Percentiles rank a stretch among this genome's conserved stretches.
These are phyloP conservation scores for Uloborus plumipes DNA, from an alignment of 2,888 invertebrate genomes.

Conservation along the genomic window DNA sequence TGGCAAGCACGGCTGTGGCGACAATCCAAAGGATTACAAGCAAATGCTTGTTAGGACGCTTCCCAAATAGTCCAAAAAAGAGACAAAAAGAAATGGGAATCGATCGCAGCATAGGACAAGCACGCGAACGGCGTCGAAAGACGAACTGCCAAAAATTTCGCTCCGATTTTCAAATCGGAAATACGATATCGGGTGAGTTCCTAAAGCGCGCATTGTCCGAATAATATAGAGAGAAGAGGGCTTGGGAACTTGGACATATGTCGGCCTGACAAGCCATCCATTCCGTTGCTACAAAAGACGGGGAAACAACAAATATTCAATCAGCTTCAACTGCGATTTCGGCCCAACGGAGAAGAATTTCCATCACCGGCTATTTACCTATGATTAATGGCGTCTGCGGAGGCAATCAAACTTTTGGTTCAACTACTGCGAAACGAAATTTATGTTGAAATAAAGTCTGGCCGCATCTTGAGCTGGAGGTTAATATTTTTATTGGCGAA, in stretches of 20 bases:
- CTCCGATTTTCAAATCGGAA: slow-evolving; percentile 43
- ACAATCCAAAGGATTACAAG: too few relatives aligned
- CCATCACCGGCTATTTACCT: slow-evolving; percentile 40
- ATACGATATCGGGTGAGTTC: slow-evolving; percentile 35
- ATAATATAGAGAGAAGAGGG: slow-evolving; percentile 45
- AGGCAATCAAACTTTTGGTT: slow-evolving; percentile 19
- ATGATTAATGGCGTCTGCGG: slow-evolving; percentile 46
- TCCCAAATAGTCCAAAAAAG: not conserved
- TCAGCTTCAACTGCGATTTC: slow-evolving; percentile 40
- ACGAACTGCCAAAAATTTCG: slow-evolving; percentile 13
- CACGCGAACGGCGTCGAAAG: slow-evolving; percentile 26
- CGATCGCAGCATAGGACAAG: slow-evolving; percentile 17
- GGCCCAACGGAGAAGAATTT: slow-evolving; percentile 31
- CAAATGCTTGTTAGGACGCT: too few relatives aligned
- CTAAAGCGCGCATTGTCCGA: slow-evolving; percentile 43
- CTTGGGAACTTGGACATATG: slow-evolving; percentile 47
- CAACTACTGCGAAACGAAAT: too few relatives aligned
- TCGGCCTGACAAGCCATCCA: slow-evolving; percentile 29
- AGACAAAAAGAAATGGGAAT: slow-evolving; percentile 37
- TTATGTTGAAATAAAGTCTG: too few relatives aligned
- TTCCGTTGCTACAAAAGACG: slow-evolving; percentile 50
- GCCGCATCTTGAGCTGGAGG: too few relatives aligned
- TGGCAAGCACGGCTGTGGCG: too few relatives aligned
- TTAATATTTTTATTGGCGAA: too few relatives aligned
- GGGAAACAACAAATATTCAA: slow-evolving; percentile 58